Base-by-base conservation (phyloP, 2,113 vertebrate genomes). In the Chloebia gouldiae region DNA sequence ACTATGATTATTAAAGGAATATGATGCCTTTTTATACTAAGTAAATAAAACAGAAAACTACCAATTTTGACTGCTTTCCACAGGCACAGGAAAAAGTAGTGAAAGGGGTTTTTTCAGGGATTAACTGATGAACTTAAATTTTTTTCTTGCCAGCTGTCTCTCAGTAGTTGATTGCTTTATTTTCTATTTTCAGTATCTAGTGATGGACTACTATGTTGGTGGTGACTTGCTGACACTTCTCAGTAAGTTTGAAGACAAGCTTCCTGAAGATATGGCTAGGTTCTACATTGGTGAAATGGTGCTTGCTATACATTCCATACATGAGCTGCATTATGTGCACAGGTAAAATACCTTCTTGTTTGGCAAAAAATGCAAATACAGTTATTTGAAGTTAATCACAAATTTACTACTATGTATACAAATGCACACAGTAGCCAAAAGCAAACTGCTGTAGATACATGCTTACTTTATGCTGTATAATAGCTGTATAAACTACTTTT, bases 271-370 rank as follows among this genome's bases (percentile, higher is more conserved):
- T 86, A 99, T 99, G 99, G 96, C 99, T 44, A 98, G 98, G 81
- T 99, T 99, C 98, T 99, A 99, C 94, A 98, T 99, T 23, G 99
- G 99, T 16, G 99, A 99, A 96, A 99, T 99, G 99, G 99, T 99
- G 63, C 97, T 99, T 82, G 99, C 99, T 75, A 98, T 99, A 82
- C 98, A 99, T 96, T 99, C 99, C 86, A 99, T 99, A 97, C 99
- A 99, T 84, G 98, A 99, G 97, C 98, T 99, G 42, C 98, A 98
- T 97, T 99, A 99, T 42, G 98, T 99, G 39, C 99, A 99, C 98
- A 99, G 99, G 99, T 99, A 96, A 97, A 73, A 76, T 50, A 37
- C 15, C 0, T 0, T 66, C 70, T 90, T 39, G 20, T 42, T 31
- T 92, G 19, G n/a, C 39, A 61, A 80, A 78, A 80, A n/a, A 45